phyloP scores from a whole-genome alignment of 2,113 vertebrate genomes.

The Laticauda laticaudata region DNA sequence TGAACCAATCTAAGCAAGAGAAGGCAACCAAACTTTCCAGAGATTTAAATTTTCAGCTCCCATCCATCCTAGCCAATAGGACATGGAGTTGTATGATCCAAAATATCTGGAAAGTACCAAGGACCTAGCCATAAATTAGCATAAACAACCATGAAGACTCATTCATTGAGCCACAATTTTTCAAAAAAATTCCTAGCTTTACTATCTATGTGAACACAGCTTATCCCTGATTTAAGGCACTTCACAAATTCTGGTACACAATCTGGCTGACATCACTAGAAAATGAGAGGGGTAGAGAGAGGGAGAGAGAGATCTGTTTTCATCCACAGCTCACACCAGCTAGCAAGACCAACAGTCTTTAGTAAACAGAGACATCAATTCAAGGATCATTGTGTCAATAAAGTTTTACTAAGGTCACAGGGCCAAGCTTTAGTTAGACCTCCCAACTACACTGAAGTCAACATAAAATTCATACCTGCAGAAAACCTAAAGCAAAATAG shows the following conservation, averaged over 20 bases:
- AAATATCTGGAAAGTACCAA: background rate
- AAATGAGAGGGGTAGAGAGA: background rate
- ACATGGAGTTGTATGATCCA: background rate
- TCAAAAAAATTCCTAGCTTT: background rate
- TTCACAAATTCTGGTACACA: background rate
- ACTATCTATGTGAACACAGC: background rate
- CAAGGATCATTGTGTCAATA: conserved; percentile 14
- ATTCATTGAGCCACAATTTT: background rate
- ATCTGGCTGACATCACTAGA: conserved; percentile 29
- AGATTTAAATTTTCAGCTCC: background rate
- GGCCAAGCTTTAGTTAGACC: conserved; percentile 1
- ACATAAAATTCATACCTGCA: background rate
- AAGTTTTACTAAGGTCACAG: background rate
- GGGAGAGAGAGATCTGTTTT: conserved; percentile 9
- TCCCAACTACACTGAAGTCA: background rate
- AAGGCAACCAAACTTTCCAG: background rate
- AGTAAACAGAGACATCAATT: conserved; percentile 46
- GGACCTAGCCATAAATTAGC: background rate
- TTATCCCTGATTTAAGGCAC: background rate
- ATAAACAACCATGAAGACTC: background rate
- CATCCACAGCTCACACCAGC: background rate
- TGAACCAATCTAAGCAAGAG: background rate
- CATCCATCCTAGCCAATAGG: background rate
- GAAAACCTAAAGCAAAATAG: background rate
- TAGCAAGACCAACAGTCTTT: conserved; percentile 3